Percentiles rank a stretch among this genome's conserved stretches.
Conservation (phyloP, 64 coral and sea anemone genomes). For the Montipora cactus region DNA sequence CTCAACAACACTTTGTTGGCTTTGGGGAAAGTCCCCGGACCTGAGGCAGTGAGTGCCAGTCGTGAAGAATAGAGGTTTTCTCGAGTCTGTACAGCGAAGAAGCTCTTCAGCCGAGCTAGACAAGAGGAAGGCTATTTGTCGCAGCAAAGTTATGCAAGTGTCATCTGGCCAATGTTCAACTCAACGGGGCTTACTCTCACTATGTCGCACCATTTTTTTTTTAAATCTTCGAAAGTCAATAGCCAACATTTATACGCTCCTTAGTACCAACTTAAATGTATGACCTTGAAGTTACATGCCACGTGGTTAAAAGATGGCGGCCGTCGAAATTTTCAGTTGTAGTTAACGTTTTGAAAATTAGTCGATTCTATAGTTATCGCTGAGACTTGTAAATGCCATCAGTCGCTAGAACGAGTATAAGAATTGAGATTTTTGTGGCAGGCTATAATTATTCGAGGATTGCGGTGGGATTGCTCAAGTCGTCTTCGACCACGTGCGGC, state of each 20-base stretch:
- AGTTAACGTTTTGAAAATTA: no score
- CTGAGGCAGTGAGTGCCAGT: constrained; percentile 89
- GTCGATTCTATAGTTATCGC: no score
- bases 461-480: no score
- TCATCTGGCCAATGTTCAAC: constrained; percentile 77
- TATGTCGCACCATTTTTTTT: constrained; percentile 84
- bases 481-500: no score
- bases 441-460: no score
- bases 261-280: not conserved
- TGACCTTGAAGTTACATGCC: not conserved
- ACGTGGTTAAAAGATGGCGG: not conserved
- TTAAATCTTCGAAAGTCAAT: constrained; percentile 96
- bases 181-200: constrained; percentile 98
- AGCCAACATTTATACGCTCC: constrained; percentile 1
- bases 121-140: constrained; percentile 80
- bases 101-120: constrained; percentile 68
- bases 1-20: constrained; percentile 92
- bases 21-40: constrained; percentile 99
- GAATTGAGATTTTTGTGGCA: no score
- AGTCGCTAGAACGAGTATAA: no score
- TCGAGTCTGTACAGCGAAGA: constrained; percentile 76
- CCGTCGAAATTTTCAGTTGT: no score
- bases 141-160: constrained; percentile 97
- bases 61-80: constrained; percentile 78
- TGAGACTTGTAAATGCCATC: no score